Percentiles rank a stretch among this genome's conserved stretches.
phyloP scores from a whole-genome alignment of 1,140 invertebrate species.

The Pogonomyrmex californicus region DNA sequence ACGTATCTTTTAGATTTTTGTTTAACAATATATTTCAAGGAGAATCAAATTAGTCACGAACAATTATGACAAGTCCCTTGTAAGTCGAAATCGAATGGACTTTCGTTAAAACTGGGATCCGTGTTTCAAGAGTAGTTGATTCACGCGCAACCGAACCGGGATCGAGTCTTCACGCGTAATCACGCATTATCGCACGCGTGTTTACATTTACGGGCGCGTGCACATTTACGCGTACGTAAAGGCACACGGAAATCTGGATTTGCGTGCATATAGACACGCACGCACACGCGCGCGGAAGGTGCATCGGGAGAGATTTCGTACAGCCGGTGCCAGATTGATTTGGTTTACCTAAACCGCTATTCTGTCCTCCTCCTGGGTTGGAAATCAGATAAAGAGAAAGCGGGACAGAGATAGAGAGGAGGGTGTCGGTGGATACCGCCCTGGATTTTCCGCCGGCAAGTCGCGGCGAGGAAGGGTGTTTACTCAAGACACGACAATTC shows the following conservation, averaged over 20 bases:
- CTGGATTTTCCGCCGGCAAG: conserved; percentile 75
- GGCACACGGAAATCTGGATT: conserved; percentile 1
- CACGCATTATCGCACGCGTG: conserved; percentile 19
- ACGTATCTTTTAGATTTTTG: too few species aligned
- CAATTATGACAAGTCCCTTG: too few species aligned
- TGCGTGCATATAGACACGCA: not conserved
- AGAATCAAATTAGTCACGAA: too few species aligned
- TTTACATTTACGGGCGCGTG: conserved; percentile 12
- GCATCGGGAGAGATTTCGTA: conserved; percentile 61
- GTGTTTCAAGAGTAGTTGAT: not conserved
- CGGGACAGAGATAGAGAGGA: conserved; percentile 17
- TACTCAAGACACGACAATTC: conserved; percentile 87
- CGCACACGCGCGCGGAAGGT: conserved; percentile 8
- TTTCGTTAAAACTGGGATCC: not conserved
- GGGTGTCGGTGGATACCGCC: conserved; percentile 49
- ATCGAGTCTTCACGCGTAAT: conserved; percentile 8
- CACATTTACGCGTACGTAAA: not conserved
- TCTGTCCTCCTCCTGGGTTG: not conserved
- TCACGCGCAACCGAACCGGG: not conserved
- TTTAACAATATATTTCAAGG: too few species aligned
- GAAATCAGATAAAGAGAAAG: conserved; percentile 23
- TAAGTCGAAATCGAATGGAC: not conserved
- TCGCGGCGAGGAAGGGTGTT: conserved; percentile 85
- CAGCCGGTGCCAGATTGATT: conserved; percentile 76
- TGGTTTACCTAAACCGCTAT: conserved; percentile 59